phyloP scores from a whole-genome alignment of 2,113 vertebrate genomes.

The Corapipo altera region DNA sequence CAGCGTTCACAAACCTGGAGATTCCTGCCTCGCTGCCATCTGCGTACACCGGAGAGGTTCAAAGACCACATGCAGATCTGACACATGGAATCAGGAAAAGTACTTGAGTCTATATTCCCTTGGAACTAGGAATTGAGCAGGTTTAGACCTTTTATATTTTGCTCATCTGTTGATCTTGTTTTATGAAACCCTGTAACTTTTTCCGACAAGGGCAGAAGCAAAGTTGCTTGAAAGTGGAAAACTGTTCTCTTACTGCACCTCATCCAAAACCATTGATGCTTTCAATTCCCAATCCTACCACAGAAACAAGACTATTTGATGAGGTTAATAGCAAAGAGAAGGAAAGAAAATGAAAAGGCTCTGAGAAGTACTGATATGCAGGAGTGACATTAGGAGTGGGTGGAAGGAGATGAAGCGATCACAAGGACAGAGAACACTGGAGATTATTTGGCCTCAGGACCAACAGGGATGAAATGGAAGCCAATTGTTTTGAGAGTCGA shows the following conservation, averaged over 20 bases:
- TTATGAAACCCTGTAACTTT: background rate
- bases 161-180: background rate
- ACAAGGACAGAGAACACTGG: background rate
- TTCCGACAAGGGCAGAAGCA: background rate
- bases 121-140: background rate
- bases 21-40: background rate
- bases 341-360: slow-evolving; percentile 1
- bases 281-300: background rate
- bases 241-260: background rate
- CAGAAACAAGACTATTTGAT: background rate
- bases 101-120: background rate
- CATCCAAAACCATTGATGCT: background rate
- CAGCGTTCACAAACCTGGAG: background rate
- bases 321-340: background rate
- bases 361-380: background rate
- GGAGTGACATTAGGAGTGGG: background rate
- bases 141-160: background rate
- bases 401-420: background rate
- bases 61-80: background rate
- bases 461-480: background rate
- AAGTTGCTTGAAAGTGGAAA: background rate
- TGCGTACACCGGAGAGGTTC: background rate
- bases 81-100: background rate
- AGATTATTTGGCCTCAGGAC: background rate
- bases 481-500: background rate